Conservation (phyloP, 2,888 invertebrate species). For the Stenolophus ochropezus region DNA sequence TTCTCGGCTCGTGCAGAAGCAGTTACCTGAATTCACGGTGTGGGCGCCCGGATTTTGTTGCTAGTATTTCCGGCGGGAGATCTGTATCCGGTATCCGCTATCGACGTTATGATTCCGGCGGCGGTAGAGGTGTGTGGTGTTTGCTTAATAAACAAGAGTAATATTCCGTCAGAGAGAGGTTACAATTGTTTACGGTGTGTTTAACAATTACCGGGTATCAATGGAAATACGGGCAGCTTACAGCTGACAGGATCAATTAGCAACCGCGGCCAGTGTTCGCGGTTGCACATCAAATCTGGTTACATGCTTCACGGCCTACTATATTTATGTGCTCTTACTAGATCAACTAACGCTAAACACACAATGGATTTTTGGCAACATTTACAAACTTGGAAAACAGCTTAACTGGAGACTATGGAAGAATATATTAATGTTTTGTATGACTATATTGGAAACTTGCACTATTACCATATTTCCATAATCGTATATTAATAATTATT, state of each 20-base stretch:
- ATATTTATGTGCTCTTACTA: slow-evolving; percentile 31
- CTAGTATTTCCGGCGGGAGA: not conserved
- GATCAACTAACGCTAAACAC: not conserved
- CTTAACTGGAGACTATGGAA: too few species aligned
- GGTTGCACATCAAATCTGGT: slow-evolving; percentile 41
- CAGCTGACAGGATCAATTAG: slow-evolving; percentile 47
- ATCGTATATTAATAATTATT: too few species aligned
- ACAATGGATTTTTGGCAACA: too few species aligned
- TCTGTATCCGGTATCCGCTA: not conserved
- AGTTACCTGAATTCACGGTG: slow-evolving; percentile 34
- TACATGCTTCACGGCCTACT: not conserved
- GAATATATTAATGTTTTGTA: too few species aligned
- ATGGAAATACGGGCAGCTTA: slow-evolving; percentile 38
- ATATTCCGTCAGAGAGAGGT: slow-evolving; percentile 41
- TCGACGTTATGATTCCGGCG: slow-evolving; percentile 17
- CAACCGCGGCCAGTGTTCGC: slow-evolving; percentile 7
- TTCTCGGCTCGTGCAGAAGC: slow-evolving; percentile 9
- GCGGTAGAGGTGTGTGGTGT: not conserved
- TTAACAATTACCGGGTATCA: slow-evolving; percentile 46
- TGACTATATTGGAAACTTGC: too few species aligned
- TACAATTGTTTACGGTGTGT: slow-evolving; percentile 47
- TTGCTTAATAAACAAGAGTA: slow-evolving; percentile 38
- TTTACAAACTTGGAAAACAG: too few species aligned
- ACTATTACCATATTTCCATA: too few species aligned
- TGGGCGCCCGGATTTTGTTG: not conserved